A percentile compares a stretch with the other conserved stretches of the same genome.
phyloP scores from a whole-genome alignment of 1,140 invertebrate genomes.

The Sinonovacula constricta region DNA sequence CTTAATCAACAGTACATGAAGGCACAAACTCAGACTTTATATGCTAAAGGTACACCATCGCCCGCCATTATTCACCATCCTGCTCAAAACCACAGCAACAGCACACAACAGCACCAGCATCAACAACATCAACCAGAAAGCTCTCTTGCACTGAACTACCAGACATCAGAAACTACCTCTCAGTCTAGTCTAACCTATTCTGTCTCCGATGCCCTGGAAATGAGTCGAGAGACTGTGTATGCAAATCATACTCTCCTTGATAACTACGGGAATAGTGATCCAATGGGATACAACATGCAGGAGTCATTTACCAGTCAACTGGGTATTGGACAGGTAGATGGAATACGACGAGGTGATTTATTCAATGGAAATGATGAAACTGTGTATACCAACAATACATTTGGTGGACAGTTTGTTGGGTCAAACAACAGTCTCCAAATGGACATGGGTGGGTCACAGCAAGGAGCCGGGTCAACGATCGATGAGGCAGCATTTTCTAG shows the following conservation, averaged over 20 bases:
- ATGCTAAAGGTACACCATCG: slow-evolving; percentile 40
- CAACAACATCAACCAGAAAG: no score
- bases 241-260: slow-evolving; percentile 30
- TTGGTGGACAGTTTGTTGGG: slow-evolving; percentile 41
- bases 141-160: slow-evolving; percentile 38
- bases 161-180: slow-evolving; percentile 14
- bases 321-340: slow-evolving; percentile 3
- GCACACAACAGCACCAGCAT: slow-evolving; percentile 37
- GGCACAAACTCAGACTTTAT: slow-evolving; percentile 6
- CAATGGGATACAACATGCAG: slow-evolving; percentile 7
- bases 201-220: slow-evolving; percentile 48
- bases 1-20: slow-evolving; percentile 23
- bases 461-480: slow-evolving; percentile 51
- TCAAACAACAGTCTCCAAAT: slow-evolving; percentile 40
- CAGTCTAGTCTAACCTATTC: slow-evolving; percentile 29
- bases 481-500: slow-evolving; percentile 63
- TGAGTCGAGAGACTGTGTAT: slow-evolving; percentile 39
- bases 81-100: background rate
- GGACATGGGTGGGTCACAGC: slow-evolving; percentile 16
- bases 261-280: slow-evolving; percentile 3
- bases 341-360: slow-evolving; percentile 10
- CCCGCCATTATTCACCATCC: slow-evolving; percentile 14
- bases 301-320: slow-evolving; percentile 36
- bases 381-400: slow-evolving; percentile 28
- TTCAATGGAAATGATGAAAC: slow-evolving; percentile 42